A percentile compares a stretch with the other conserved stretches of the same genome.
These are phyloP conservation scores for Leucophora obtusa DNA, from an alignment of 2,888 invertebrate genomes.

Conservation along the genomic window DNA sequence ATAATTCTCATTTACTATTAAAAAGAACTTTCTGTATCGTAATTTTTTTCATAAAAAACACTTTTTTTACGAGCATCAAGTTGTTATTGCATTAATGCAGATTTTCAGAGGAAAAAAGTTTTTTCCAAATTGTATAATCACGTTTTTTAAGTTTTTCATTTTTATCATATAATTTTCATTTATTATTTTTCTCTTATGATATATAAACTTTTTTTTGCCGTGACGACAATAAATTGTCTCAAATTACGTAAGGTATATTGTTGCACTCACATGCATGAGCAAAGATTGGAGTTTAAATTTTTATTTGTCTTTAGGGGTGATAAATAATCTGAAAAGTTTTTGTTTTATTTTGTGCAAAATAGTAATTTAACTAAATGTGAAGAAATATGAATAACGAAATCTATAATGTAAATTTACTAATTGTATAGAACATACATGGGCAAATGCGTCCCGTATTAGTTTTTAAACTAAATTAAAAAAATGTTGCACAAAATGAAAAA, in stretches of 20 bases:
- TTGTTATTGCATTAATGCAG: background rate
- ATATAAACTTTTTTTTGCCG: background rate
- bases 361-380: background rate
- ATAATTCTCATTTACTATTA: conserved; percentile 9
- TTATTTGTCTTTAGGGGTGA: conserved; percentile 21
- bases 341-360: background rate
- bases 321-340: conserved; percentile 10
- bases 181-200: background rate
- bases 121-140: conserved; percentile 20
- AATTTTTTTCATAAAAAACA: conserved; percentile 1
- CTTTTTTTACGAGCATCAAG: background rate
- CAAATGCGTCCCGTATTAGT: too few relatives aligned
- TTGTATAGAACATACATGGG: background rate
- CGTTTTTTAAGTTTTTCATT: conserved; percentile 41
- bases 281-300: conserved; percentile 15
- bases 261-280: background rate
- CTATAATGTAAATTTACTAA: background rate
- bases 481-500: too few relatives aligned
- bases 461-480: too few relatives aligned
- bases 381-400: background rate
- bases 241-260: conserved; percentile 28
- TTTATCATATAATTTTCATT: conserved; percentile 21
- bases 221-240: conserved; percentile 34
- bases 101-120: background rate
- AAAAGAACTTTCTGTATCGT: conserved; percentile 18